Evolutionary conservation across 2,888 invertebrate species (phyloP), one percentile per base, ranked within the genome.

Genomic region (Archaeoteleia sp.): DNA sequence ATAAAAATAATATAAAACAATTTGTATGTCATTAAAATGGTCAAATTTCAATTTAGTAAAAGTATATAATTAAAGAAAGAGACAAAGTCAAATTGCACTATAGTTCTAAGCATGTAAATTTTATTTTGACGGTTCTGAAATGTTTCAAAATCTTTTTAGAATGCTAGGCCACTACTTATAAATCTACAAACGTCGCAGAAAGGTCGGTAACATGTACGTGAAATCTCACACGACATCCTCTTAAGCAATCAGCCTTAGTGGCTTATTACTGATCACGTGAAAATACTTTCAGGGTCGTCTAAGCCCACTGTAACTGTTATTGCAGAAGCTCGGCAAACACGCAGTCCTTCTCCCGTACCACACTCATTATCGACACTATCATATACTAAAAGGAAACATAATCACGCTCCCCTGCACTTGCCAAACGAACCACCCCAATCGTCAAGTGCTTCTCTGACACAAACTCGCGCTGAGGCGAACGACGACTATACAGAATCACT

Each of bases 251-350:
- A 30, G 30, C 9, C 8, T 2, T n/a, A 29, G 14, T 42, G 12
- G 13, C 6, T 5, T 6, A 2, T 43, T 43, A 32, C 13, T 32
- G 17, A 46, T 13, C 2, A 20, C 3, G 14, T 27, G 3, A 25
- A 49, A 53, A 62, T 63, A 55, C 69, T 79, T 77, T 57, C 77
- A 75, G 78, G 78, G 53, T 66, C 65, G 13, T 74, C 74, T 13
- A 78, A 71, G 67, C 66, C 78, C 10, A 54, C 37, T 10, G 72
- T 78, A 45, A 80, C 72, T 37, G 72, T 78, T 43, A 80, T 78
- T 35, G 74, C 78, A 5, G 80, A 78, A 46, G 77, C 78, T 42
- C 71, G 78, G 12, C 67, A 75, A 15, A 43, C 53, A 20, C 70
- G 57, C 23, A 67, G 67, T 10, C 67, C 67, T 29, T 68, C 67